A percentile compares a stretch with the other conserved stretches of the same genome.
Conservation (phyloP, 2,888 invertebrate species). For the Tipula vernalis region DNA sequence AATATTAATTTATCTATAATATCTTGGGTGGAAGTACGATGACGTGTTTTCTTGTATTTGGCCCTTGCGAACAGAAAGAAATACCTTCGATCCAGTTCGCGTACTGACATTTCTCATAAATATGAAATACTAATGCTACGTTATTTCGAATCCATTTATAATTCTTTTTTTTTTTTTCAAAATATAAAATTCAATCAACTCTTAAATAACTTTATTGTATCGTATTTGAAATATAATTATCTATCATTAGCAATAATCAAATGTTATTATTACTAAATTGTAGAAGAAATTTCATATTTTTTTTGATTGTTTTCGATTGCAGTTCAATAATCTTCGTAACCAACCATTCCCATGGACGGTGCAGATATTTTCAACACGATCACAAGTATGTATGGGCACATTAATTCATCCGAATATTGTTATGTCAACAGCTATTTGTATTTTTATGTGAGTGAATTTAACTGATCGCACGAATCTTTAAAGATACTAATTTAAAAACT, state of each 20-base stretch:
- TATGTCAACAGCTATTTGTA: conserved; percentile 6
- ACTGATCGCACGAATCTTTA: background rate
- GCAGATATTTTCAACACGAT: background rate
- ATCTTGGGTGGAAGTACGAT: too few relatives aligned
- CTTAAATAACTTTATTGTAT: background rate
- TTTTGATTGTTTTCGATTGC: background rate
- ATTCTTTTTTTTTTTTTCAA: background rate
- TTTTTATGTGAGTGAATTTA: background rate
- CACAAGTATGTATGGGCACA: background rate
- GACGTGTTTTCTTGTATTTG: background rate
- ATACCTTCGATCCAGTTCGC: background rate
- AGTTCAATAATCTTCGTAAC: background rate
- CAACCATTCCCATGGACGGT: conserved; percentile 5
- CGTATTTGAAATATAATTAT: background rate
- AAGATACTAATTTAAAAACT: background rate
- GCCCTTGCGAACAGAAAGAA: background rate
- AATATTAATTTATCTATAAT: too few relatives aligned
- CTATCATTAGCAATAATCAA: background rate
- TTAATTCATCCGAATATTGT: background rate
- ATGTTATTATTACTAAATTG: background rate
- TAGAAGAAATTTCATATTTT: too few relatives aligned
- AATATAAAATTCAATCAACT: background rate
- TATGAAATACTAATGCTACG: background rate
- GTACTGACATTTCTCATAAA: background rate
- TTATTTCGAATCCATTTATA: background rate